Evolutionary conservation across 2,888 invertebrate genomes (phyloP).

Genomic region (Alviniconcha strummeri): DNA sequence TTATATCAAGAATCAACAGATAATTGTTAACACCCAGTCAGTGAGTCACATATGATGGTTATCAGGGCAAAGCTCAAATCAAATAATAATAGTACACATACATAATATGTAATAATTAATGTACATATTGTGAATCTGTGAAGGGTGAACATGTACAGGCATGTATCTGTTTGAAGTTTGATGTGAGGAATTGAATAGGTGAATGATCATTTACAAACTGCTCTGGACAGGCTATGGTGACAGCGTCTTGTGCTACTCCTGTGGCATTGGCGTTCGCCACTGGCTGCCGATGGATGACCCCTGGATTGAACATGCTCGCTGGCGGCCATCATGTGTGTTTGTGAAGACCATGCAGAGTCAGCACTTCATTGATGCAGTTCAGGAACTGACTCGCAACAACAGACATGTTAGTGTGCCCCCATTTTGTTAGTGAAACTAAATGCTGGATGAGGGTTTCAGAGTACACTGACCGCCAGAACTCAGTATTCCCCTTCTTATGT

Average conservation of each 20-base stretch:
- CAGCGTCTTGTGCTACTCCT: conserved; percentile 25
- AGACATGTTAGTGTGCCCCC: conserved; percentile 13
- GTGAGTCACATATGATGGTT: too few relatives aligned
- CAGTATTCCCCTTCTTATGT: background rate
- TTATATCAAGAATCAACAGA: too few relatives aligned
- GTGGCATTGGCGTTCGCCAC: conserved; percentile 40
- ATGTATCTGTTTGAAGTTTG: too few relatives aligned
- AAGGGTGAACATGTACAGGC: too few relatives aligned
- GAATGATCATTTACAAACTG: background rate
- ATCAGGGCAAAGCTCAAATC: too few relatives aligned
- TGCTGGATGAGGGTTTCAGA: background rate
- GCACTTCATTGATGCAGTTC: conserved; percentile 46
- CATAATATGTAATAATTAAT: too few relatives aligned
- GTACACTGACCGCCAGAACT: background rate
- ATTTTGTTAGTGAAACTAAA: background rate
- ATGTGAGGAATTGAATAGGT: too few relatives aligned
- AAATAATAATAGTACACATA: too few relatives aligned
- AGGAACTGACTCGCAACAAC: conserved; percentile 24
- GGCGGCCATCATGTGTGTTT: conserved; percentile 47
- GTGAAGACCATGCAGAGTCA: conserved; percentile 43
- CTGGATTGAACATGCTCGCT: conserved; percentile 51
- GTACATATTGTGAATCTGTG: too few relatives aligned
- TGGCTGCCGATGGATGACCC: conserved; percentile 52
- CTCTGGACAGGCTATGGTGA: conserved; percentile 24
- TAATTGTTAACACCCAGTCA: too few relatives aligned